Evolutionary conservation across 1,140 invertebrate species (phyloP).

Genomic region (Drosophila nigromelanica): DNA sequence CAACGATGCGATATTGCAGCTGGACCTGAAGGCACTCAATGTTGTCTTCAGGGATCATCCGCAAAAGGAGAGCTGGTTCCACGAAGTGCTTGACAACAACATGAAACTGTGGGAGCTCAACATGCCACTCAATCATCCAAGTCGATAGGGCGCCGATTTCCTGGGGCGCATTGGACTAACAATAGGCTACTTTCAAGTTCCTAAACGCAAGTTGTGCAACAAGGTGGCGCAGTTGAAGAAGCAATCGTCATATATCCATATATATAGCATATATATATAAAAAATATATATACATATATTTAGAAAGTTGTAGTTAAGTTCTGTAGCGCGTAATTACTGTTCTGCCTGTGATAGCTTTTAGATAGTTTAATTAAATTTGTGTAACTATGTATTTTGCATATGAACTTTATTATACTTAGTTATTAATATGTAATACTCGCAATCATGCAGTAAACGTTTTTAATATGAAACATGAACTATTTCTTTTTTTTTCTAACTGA

Average conservation of each 20-base stretch:
- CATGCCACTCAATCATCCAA: slow-evolving; percentile 84
- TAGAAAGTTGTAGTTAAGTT: slow-evolving; percentile 54
- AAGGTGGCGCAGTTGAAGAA: slow-evolving; percentile 2
- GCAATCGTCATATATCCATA: slow-evolving; percentile 8
- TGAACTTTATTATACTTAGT: slow-evolving; percentile 14
- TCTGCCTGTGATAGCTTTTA: slow-evolving; percentile 81
- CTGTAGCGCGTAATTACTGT: slow-evolving; percentile 73
- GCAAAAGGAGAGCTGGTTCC: slow-evolving; percentile 90
- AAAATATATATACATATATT: slow-evolving; percentile 22
- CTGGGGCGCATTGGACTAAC: not conserved
- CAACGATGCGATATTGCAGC: slow-evolving; percentile 92
- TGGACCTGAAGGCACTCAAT: slow-evolving; percentile 90
- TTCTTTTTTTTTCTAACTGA: not conserved
- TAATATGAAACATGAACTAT: not conserved
- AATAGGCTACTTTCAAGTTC: slow-evolving; percentile 34
- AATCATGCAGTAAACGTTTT: slow-evolving; percentile 25
- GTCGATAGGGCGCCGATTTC: slow-evolving; percentile 37
- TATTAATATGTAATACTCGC: slow-evolving; percentile 16
- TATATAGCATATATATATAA: slow-evolving; percentile 27
- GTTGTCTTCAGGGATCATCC: slow-evolving; percentile 90
- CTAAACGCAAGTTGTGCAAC: slow-evolving; percentile 30
- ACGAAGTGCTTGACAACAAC: slow-evolving; percentile 94
- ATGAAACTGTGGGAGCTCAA: slow-evolving; percentile 95
- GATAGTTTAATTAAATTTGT: slow-evolving; percentile 66
- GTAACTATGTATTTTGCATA: slow-evolving; percentile 15